Evolutionary conservation across 2,797 vertebrate genomes (phyloP), one percentile per base, ranked within the genome.

Genomic region (Gymnoscopelus microlampas): DNA sequence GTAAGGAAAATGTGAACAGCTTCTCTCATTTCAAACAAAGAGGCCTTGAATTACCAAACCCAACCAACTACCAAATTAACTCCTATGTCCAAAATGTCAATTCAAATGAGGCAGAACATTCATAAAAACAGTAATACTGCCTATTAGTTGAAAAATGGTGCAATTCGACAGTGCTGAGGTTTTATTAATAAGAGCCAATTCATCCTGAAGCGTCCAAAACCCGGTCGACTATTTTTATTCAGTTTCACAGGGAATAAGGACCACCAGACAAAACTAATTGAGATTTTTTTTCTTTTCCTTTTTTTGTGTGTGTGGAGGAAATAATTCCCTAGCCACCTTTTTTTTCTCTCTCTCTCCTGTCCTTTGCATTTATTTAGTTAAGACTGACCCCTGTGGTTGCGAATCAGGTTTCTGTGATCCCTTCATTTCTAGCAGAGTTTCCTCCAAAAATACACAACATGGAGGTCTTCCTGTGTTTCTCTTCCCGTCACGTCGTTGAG

Each of bases 31-130:
- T 78, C 19, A 74, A 49, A 62, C 29, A 49, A 49, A 2, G 56
- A 73, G 74, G 53, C 67, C 70, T 70, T 71, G 32, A 57, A 79
- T 73, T 57, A 56, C 64, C 8, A 48, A 80, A 79, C 55, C 39
- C 39, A 3, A 44, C 39, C 39, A 44, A 44, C 39, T 44, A 44
- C 39, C 39, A 44, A 44, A 87, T 85, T 56, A 65, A 71, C 60
- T 49, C 62, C 71, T 24, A 13, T 77, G 75, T 88, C 79, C 84
- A 85, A 83, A 74, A 85, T 83, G 77, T 83, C 77, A 51, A 70
- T 75, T 85, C 63, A 87, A 87, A 89, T 87, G 81, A 91, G 83
- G 82, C 87, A 76, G 79, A 88, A 85, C 85, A 76, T 87, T 85
- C 73, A 83, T 83, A 85, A 82, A 88, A 85, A 67, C 9, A 3